These are phyloP conservation scores for Stenodera caucasica DNA, from an alignment of 2,888 invertebrate species.

Conservation along the genomic window DNA sequence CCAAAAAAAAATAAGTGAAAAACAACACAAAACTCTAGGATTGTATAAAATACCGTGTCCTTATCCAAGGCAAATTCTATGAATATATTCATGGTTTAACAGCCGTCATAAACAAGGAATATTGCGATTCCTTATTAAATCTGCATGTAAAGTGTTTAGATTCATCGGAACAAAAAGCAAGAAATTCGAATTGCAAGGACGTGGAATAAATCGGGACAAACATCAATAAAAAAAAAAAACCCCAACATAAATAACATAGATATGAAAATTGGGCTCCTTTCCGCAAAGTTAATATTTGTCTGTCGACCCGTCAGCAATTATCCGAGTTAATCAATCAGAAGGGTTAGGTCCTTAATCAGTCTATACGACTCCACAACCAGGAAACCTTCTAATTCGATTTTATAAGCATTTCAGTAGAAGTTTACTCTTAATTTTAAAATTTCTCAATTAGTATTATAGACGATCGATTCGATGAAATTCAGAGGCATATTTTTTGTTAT, in stretches of 20 bases:
- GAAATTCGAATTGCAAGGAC: background rate
- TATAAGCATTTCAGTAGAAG: constrained; percentile 31
- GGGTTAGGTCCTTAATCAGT: constrained; percentile 30
- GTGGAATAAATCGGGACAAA: constrained; percentile 3
- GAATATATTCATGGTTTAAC: constrained; percentile 29
- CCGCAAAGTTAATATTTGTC: too few species aligned
- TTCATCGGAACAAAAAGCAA: constrained; percentile 19
- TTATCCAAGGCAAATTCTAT: constrained; percentile 20
- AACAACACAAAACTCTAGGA: constrained; percentile 15
- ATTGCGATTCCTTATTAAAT: constrained; percentile 39
- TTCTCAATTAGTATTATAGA: constrained; percentile 48
- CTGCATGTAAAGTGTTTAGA: constrained; percentile 38
- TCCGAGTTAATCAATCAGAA: constrained; percentile 32
- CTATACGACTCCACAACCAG: constrained; percentile 29
- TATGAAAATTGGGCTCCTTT: too few species aligned
- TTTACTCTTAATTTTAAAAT: constrained; percentile 20
- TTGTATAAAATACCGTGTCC: constrained; percentile 18
- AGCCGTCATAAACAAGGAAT: constrained; percentile 49
- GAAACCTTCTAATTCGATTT: constrained; percentile 32
- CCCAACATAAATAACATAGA: background rate
- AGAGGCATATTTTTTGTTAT: too few species aligned
- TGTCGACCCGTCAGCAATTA: constrained; percentile 27
- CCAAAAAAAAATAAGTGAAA: too few species aligned
- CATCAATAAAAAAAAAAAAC: background rate
- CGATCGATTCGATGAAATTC: too few species aligned